Evolutionary conservation across 1,140 invertebrate genomes (phyloP).

Genomic region (Panulirus ornatus): DNA sequence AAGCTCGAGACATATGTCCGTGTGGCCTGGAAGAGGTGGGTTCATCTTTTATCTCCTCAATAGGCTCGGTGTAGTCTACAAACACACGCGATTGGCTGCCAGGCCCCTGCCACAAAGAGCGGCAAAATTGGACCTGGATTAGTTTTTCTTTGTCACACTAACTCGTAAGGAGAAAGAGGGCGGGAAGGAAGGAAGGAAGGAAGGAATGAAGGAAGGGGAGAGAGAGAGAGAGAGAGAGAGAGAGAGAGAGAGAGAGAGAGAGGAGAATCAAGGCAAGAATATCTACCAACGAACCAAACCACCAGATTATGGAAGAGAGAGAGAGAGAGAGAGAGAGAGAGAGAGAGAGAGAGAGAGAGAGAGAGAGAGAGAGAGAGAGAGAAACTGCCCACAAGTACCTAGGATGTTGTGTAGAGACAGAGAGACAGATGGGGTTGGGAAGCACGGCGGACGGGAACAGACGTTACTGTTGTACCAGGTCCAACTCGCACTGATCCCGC

Average conservation of each 20-base stretch:
- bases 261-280: background rate
- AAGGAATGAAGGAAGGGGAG: background rate
- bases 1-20: background rate
- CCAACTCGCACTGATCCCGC: no score
- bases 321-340: background rate
- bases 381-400: background rate
- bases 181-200: background rate
- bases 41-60: slow-evolving; percentile 28
- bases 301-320: background rate
- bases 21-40: background rate
- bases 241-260: background rate
- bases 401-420: background rate
- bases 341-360: background rate
- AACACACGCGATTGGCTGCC: slow-evolving; percentile 50
- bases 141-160: slow-evolving; percentile 60
- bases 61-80: slow-evolving; percentile 27
- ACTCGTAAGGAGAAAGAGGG: slow-evolving; percentile 10
- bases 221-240: background rate
- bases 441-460: no score
- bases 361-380: no score
- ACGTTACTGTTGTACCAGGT: no score
- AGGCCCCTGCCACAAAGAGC: slow-evolving; percentile 34
- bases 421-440: no score
- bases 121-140: slow-evolving; percentile 56
- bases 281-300: background rate